These are phyloP conservation scores for Himalopsyche phryganea DNA, from an alignment of 1,140 invertebrate species.

Conservation along the genomic window DNA sequence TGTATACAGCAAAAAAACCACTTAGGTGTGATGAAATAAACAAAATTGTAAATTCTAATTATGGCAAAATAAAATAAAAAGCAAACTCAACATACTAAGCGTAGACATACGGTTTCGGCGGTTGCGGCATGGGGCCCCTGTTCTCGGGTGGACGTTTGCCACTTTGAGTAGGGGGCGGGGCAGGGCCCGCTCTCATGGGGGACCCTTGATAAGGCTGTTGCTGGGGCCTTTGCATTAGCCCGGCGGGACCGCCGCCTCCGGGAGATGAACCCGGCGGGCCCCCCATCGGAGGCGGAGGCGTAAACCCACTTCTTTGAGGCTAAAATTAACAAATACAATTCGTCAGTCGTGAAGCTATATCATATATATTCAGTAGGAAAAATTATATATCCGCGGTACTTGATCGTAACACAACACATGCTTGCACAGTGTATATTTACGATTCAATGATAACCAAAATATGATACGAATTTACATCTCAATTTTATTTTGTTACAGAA, in stretches of 20 bases:
- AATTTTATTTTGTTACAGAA: neutral
- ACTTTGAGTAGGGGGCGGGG: conserved; percentile 49
- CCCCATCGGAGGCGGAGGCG: conserved; percentile 22
- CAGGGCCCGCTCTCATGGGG: conserved; percentile 58
- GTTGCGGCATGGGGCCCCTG: conserved; percentile 58
- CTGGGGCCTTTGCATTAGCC: conserved; percentile 56
- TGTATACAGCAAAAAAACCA: too few species aligned
- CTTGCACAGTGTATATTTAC: too few species aligned
- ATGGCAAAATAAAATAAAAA: conserved; percentile 30
- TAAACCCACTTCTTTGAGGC: conserved; percentile 40
- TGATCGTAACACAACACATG: too few species aligned
- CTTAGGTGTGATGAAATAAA: neutral
- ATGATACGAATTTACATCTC: neutral
- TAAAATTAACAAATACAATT: conserved; percentile 9
- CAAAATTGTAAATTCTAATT: conserved; percentile 7
- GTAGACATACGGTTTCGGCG: conserved; percentile 58
- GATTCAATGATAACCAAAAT: neutral
- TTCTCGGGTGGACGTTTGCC: conserved; percentile 61
- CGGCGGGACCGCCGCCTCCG: conserved; percentile 35
- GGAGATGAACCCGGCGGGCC: conserved; percentile 7
- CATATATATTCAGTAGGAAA: too few species aligned
- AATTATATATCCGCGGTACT: too few species aligned
- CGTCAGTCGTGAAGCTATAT: too few species aligned
- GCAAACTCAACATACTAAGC: conserved; percentile 37
- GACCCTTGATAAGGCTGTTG: conserved; percentile 41